These are phyloP conservation scores for Pterobdella sp. DNA, from an alignment of 2,888 invertebrate species.

Conservation along the genomic window DNA sequence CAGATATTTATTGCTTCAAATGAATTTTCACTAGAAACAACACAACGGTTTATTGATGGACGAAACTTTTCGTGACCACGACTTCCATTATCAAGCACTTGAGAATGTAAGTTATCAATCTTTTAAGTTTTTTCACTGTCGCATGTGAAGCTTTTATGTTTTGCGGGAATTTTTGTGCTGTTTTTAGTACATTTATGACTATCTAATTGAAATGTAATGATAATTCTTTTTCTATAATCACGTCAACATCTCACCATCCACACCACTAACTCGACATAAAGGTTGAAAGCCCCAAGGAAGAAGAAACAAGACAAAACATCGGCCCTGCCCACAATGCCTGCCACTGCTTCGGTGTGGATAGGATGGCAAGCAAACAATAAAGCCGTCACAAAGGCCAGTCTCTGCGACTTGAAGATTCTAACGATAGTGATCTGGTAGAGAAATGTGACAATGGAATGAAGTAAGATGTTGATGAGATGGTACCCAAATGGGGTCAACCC, in stretches of 20 bases:
- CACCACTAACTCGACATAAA: conserved; percentile 59
- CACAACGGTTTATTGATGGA: too few species aligned
- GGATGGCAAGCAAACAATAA: conserved; percentile 88
- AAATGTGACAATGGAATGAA: conserved; percentile 76
- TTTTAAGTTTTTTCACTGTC: too few species aligned
- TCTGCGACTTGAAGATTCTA: conserved; percentile 34
- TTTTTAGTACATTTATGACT: too few species aligned
- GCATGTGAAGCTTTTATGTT: too few species aligned
- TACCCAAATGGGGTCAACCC: conserved; percentile 59
- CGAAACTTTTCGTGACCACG: too few species aligned
- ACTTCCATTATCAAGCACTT: too few species aligned
- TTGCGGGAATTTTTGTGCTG: too few species aligned
- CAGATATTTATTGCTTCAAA: too few species aligned
- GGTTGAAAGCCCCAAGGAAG: conserved; percentile 76
- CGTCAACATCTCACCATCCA: not conserved
- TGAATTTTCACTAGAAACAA: too few species aligned
- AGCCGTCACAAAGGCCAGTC: conserved; percentile 65
- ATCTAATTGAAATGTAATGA: too few species aligned
- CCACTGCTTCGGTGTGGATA: conserved; percentile 91
- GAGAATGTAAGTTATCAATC: too few species aligned
- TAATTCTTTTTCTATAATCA: too few species aligned
- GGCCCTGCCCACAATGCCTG: conserved; percentile 78
- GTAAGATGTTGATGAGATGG: conserved; percentile 74
- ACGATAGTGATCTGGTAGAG: conserved; percentile 63
- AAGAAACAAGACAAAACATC: conserved; percentile 85